A percentile compares a stretch with the other conserved stretches of the same genome.
phyloP scores from a whole-genome alignment of 2,888 invertebrate genomes.

The Spisula solida region DNA sequence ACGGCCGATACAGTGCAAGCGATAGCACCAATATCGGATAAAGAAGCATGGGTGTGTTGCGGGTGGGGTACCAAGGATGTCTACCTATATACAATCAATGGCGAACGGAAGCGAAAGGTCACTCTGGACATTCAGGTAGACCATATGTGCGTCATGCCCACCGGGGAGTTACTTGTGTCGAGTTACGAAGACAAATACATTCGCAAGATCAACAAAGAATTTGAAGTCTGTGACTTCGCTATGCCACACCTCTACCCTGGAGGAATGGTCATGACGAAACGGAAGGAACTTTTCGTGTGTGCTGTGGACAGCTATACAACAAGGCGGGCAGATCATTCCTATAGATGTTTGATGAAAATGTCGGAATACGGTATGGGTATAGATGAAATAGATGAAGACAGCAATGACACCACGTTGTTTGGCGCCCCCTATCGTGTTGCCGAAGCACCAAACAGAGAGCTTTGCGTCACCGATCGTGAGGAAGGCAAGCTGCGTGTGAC shows the following conservation, averaged over 20 bases:
- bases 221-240: conserved; percentile 71
- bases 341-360: conserved; percentile 71
- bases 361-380: conserved; percentile 73
- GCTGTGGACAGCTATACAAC: conserved; percentile 77
- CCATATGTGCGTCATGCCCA: conserved; percentile 70
- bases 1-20: conserved; percentile 74
- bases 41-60: conserved; percentile 75
- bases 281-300: conserved; percentile 74
- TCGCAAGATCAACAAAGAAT: conserved; percentile 73
- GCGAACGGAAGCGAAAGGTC: conserved; percentile 69
- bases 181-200: conserved; percentile 78
- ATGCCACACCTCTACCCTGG: conserved; percentile 74
- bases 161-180: conserved; percentile 72
- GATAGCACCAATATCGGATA: conserved; percentile 74
- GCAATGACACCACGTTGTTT: conserved; percentile 68
- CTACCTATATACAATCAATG: conserved; percentile 69
- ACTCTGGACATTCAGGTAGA: conserved; percentile 75
- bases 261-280: conserved; percentile 74
- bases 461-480: conserved; percentile 74
- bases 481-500: conserved; percentile 74
- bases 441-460: conserved; percentile 71
- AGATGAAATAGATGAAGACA: conserved; percentile 75
- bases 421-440: conserved; percentile 75
- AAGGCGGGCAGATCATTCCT: conserved; percentile 66
- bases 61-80: conserved; percentile 77